These are phyloP conservation scores for Macrotis lagotis DNA, from an alignment of 2,113 vertebrate genomes.

Conservation along the genomic window DNA sequence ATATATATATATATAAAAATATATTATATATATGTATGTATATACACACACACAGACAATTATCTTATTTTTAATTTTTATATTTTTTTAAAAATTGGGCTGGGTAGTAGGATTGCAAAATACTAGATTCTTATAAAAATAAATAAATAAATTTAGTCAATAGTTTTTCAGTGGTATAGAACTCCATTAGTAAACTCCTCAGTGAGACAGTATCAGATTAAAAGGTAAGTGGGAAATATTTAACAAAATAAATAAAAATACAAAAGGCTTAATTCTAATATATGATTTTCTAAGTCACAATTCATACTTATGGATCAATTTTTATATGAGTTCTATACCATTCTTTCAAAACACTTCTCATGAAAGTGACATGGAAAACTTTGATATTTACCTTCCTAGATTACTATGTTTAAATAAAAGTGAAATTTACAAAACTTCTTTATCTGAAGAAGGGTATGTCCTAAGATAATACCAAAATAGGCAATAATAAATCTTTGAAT, in stretches of 20 bases:
- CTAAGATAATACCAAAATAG: not conserved
- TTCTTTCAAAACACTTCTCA: not conserved
- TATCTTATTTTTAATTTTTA: rapidly evolving
- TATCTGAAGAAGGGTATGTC: not conserved
- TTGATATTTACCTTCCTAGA: not conserved
- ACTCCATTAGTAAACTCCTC: not conserved
- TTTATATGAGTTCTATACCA: not conserved
- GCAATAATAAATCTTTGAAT: not conserved
- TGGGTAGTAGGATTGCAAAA: not conserved
- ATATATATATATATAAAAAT: no score
- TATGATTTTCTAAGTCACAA: not conserved
- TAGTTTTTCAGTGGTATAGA: not conserved
- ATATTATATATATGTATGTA: not conserved
- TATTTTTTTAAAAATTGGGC: not conserved
- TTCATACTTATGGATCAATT: not conserved
- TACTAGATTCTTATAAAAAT: not conserved
- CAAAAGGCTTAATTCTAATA: not conserved
- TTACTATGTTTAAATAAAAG: not conserved
- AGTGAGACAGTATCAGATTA: not conserved
- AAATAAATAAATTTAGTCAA: not conserved
- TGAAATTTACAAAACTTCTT: not conserved
- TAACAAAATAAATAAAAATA: not conserved
- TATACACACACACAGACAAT: no score
- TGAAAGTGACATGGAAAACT: not conserved
- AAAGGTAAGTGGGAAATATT: not conserved